Evolutionary conservation across 1,140 invertebrate genomes (phyloP).

Genomic region (Drosophila insularis): DNA sequence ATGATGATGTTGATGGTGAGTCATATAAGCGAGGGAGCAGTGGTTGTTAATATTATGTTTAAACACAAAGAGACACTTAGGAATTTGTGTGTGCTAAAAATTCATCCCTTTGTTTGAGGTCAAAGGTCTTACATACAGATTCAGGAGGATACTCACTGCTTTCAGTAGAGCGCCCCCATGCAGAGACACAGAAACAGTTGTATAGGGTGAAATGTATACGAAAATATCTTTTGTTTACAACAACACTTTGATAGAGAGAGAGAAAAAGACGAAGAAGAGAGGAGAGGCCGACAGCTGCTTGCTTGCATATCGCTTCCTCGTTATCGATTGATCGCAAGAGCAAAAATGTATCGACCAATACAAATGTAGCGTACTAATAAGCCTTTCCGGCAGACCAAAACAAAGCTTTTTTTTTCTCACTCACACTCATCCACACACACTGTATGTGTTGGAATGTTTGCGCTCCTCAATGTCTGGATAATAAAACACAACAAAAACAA

Average conservation of each 20-base stretch:
- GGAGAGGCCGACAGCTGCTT: background rate
- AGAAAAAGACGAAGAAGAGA: background rate
- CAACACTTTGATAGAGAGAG: background rate
- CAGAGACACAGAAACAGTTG: background rate
- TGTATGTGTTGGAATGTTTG: constrained; percentile 34
- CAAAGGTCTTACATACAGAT: constrained; percentile 1
- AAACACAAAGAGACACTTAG: background rate
- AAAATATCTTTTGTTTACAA: background rate
- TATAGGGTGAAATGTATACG: background rate
- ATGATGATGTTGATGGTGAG: background rate
- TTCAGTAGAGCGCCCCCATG: background rate
- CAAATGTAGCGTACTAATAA: background rate
- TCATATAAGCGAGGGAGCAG: background rate
- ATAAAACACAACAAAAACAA: constrained; percentile 36
- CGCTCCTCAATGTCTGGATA: constrained; percentile 23
- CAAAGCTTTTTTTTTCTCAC: constrained; percentile 38
- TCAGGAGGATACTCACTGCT: background rate
- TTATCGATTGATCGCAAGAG: constrained; percentile 3
- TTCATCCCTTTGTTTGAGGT: constrained; percentile 8
- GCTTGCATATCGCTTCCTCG: background rate
- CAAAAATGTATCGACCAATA: background rate
- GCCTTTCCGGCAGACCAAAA: constrained; percentile 12
- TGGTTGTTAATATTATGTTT: background rate
- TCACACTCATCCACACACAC: constrained; percentile 10
- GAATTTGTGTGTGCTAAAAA: background rate